Base-by-base conservation (phyloP, 2,888 invertebrate genomes). In the Allophyes oxyacanthae region DNA sequence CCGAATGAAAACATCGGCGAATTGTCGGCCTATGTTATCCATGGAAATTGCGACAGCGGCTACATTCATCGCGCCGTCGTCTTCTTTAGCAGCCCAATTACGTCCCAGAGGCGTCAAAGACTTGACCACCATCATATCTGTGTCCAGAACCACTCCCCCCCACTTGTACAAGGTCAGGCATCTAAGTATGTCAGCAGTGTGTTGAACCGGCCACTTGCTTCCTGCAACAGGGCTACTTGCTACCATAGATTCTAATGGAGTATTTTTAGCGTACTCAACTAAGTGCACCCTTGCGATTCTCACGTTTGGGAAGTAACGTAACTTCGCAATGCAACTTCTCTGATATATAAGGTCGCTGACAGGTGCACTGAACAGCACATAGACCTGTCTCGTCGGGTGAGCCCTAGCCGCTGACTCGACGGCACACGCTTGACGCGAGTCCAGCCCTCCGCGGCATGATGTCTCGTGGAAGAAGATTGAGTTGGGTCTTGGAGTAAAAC, bases 61-160 rank as follows among this genome's bases (percentile, higher is more conserved):
- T 0, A 97, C 95, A 43, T 96, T 96, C 0, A 97, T 95, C 44
- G 94, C 87, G 83, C 2, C 83, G 79, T 66, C 88, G 83, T 95
- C 95, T 58, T 75, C 58, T 26, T 9, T 96, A 1, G 95, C 96
- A 0, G 95, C 95, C 85, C 95, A 96, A 82, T 96, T 96, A 25
- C 83, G 85, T 0, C 82, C 89, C 44, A 96, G 79, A 2, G 88
- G 81, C 14, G 95, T 92, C 36, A 97, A 79, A 5, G 94, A 89
- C 66, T 95, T 96, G 14, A 95, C 94, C 2, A 97, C 95, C 10
- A 97, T 92, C 2, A 97, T 95, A 82, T 97, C 97, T 67, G 97
- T 87, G 76, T 97, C 97, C 48, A 97, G 84, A 81, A 97, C 97
- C 45, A 97, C 95, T 0, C 97, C 97, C 9, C 97, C 97, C 83